Conservation (phyloP, 2,888 invertebrate genomes). For the Gasteruption jaculator region DNA sequence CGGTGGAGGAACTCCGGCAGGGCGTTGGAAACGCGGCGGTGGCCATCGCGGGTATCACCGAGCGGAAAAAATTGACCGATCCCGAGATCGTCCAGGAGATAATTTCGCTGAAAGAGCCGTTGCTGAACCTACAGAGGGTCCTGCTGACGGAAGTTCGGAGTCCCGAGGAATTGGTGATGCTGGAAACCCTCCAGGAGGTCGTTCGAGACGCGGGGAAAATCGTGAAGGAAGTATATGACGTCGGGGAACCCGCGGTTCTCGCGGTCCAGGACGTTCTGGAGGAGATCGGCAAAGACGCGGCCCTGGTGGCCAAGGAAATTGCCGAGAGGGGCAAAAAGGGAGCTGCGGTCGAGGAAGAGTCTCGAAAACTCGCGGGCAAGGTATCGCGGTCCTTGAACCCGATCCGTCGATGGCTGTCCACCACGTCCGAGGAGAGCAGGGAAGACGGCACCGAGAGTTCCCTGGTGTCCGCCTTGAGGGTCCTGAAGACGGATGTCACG, state of each 20-base stretch:
- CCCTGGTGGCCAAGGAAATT: conserved; percentile 31
- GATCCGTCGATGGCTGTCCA: conserved; percentile 32
- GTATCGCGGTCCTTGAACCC: conserved; percentile 29
- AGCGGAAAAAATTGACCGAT: conserved; percentile 21
- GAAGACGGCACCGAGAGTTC: conserved; percentile 25
- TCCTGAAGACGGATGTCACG: conserved; percentile 29
- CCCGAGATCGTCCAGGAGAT: conserved; percentile 32
- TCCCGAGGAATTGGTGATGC: conserved; percentile 30
- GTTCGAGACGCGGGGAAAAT: conserved; percentile 32
- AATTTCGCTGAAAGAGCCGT: conserved; percentile 30
- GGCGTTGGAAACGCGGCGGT: conserved; percentile 35
- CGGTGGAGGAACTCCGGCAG: conserved; percentile 35
- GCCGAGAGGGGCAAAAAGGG: too few relatives aligned
- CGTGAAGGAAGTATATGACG: conserved; percentile 27
- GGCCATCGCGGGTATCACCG: conserved; percentile 30
- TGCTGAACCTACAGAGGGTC: conserved; percentile 36
- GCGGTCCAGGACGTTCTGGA: conserved; percentile 35
- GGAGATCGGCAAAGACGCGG: conserved; percentile 36
- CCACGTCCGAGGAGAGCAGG: conserved; percentile 27
- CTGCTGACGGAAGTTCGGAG: conserved; percentile 33
- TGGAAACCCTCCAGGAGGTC: conserved; percentile 34
- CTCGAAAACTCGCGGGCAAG: conserved; percentile 13
- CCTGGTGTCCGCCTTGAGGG: conserved; percentile 27
- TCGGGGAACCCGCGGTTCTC: conserved; percentile 21
- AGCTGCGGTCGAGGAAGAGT: conserved; percentile 10